Evolutionary conservation across 2,888 invertebrate genomes (phyloP).

Genomic region (Nipponacmea schrenckii): DNA sequence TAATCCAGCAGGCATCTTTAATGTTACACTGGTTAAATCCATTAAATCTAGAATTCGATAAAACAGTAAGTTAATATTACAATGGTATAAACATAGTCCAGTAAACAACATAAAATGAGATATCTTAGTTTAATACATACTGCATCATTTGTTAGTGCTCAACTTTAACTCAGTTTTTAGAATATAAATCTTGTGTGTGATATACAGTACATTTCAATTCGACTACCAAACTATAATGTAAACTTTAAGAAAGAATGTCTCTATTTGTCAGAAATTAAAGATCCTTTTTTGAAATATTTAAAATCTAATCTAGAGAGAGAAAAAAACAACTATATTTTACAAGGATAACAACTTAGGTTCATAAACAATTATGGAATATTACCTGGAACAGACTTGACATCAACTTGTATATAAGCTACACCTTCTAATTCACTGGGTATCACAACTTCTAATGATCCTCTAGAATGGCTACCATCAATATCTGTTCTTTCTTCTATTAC

Average conservation of each 20-base stretch:
- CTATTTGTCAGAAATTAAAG: too few species aligned
- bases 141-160: background rate
- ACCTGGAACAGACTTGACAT: slow-evolving; percentile 86
- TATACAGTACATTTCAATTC: too few species aligned
- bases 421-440: slow-evolving; percentile 95
- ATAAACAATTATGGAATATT: too few species aligned
- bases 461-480: slow-evolving; percentile 25
- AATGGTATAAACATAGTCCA: background rate
- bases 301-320: too few species aligned
- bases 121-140: background rate
- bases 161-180: background rate
- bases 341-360: too few species aligned
- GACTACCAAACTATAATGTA: too few species aligned
- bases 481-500: slow-evolving; percentile 69
- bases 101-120: background rate
- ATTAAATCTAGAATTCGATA: slow-evolving; percentile 46
- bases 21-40: slow-evolving; percentile 58
- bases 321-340: too few species aligned
- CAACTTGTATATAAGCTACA: slow-evolving; percentile 93
- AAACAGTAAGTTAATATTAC: background rate
- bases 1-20: slow-evolving; percentile 57
- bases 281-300: too few species aligned
- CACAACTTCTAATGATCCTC: slow-evolving; percentile 84
- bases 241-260: too few species aligned
- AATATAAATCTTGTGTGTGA: too few species aligned